phyloP scores from a whole-genome alignment of 2,888 invertebrate genomes.

The Dasysyrphus albostriatus region DNA sequence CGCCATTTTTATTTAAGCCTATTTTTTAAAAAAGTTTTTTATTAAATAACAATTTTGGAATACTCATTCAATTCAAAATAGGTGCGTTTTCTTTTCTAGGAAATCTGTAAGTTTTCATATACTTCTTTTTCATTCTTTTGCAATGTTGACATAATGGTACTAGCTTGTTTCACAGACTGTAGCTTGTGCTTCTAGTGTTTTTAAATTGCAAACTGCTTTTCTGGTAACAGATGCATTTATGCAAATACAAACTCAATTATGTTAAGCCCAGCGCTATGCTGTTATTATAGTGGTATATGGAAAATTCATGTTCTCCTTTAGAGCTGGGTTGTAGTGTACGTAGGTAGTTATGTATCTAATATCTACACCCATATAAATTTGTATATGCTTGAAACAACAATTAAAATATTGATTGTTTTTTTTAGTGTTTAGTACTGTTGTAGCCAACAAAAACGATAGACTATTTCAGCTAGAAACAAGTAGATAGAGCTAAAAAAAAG shows the following conservation, averaged over 20 bases:
- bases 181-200: neutral
- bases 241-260: constrained; percentile 45
- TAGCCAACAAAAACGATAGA: no score
- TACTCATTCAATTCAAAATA: no score
- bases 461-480: neutral
- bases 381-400: constrained; percentile 35
- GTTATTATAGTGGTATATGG: neutral
- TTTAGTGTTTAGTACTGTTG: constrained; percentile 15
- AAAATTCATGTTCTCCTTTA: constrained; percentile 9
- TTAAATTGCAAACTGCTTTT: constrained; percentile 2
- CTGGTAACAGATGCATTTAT: constrained; percentile 29
- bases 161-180: constrained; percentile 23
- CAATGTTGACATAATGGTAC: no score
- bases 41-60: no score
- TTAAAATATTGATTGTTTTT: constrained; percentile 57
- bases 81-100: no score
- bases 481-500: neutral
- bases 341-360: neutral
- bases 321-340: neutral
- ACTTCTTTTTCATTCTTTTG: no score
- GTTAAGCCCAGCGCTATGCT: neutral
- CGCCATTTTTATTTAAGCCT: no score
- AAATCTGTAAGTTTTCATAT: no score
- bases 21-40: no score
- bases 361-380: neutral